Evolutionary conservation across 2,797 vertebrate species (phyloP).

Genomic region (Sebastes alutus): DNA sequence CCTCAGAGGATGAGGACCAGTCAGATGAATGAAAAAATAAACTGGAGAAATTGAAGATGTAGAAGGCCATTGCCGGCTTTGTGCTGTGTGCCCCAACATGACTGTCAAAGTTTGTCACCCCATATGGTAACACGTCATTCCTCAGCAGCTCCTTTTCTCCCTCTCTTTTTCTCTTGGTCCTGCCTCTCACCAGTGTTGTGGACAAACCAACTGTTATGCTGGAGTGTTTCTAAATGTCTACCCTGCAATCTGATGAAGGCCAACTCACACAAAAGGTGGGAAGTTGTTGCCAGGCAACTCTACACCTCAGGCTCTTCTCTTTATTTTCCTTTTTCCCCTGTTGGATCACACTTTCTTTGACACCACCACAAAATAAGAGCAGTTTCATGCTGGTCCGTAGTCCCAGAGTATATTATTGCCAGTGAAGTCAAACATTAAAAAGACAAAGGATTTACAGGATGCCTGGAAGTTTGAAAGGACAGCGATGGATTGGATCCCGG

Average conservation of each 20-base stretch:
- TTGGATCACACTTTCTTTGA: slow-evolving; percentile 47
- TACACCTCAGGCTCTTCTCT: slow-evolving; percentile 54
- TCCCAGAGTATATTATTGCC: slow-evolving; percentile 26
- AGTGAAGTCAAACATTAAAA: slow-evolving; percentile 24
- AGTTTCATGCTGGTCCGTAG: slow-evolving; percentile 25
- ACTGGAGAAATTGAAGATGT: not conserved
- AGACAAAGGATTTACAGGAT: slow-evolving; percentile 8
- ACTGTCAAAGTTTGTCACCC: not conserved
- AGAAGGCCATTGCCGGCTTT: not conserved
- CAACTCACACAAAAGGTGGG: slow-evolving; percentile 51
- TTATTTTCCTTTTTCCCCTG: slow-evolving; percentile 28
- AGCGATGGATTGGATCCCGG: not conserved
- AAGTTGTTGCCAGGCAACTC: slow-evolving; percentile 76
- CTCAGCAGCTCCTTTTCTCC: not conserved
- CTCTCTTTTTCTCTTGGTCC: not conserved
- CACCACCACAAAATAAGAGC: slow-evolving; percentile 44
- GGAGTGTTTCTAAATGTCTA: slow-evolving; percentile 45
- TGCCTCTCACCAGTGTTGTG: not conserved
- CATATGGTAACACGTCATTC: not conserved
- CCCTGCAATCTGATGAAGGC: slow-evolving; percentile 55
- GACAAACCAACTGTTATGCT: slow-evolving; percentile 34
- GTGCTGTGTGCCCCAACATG: not conserved
- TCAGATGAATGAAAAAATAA: not conserved
- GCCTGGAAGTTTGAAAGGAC: slow-evolving; percentile 3
- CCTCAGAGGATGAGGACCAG: not conserved